A percentile compares a stretch with the other conserved stretches of the same genome.
These are phyloP conservation scores for Ichneumoninae sp. DNA, from an alignment of 2,888 invertebrate genomes.

Conservation along the genomic window DNA sequence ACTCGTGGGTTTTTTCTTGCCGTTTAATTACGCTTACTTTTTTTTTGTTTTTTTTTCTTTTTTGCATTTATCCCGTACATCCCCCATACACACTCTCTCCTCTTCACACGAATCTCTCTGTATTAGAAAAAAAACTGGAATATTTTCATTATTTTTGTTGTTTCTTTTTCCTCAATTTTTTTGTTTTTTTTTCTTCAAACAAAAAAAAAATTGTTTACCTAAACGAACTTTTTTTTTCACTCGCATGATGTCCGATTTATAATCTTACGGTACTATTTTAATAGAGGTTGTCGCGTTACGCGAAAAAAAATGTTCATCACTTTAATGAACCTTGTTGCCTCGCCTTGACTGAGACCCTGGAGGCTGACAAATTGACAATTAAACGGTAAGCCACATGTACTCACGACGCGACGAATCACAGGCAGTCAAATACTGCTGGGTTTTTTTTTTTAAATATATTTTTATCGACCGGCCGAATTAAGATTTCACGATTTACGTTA, in stretches of 20 bases:
- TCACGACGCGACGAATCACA: conserved; percentile 63
- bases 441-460: background rate
- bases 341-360: conserved; percentile 69
- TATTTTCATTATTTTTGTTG: conserved; percentile 62
- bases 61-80: conserved; percentile 70
- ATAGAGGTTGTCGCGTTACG: conserved; percentile 73
- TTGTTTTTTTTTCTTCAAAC: background rate
- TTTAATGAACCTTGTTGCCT: conserved; percentile 35
- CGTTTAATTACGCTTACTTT: conserved; percentile 54
- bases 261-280: conserved; percentile 69
- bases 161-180: conserved; percentile 2
- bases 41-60: conserved; percentile 33
- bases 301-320: conserved; percentile 9
- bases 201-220: conserved; percentile 39
- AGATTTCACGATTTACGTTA: conserved; percentile 25
- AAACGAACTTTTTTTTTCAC: conserved; percentile 62
- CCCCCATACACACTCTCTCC: conserved; percentile 66
- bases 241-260: conserved; percentile 58
- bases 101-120: conserved; percentile 58
- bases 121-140: conserved; percentile 75
- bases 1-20: conserved; percentile 73
- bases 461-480: conserved; percentile 14
- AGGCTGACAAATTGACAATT: conserved; percentile 67
- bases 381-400: conserved; percentile 73
- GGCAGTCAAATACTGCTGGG: conserved; percentile 37